Evolutionary conservation across 2,113 vertebrate genomes (phyloP), one percentile per base, ranked within the genome.

Genomic region (Trinectes maculatus): DNA sequence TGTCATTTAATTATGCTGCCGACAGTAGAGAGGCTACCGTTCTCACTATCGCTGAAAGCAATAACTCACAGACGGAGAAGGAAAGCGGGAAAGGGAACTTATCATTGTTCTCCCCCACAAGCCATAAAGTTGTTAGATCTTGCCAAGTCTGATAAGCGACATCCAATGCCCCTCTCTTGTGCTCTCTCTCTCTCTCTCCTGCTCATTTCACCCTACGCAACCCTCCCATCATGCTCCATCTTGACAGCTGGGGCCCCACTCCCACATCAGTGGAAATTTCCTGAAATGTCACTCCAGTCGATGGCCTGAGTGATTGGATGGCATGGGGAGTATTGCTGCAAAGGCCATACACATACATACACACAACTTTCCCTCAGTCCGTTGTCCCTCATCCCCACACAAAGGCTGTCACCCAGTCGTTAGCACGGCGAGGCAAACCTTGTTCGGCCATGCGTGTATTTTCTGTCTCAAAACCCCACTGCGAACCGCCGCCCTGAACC

Each of bases 221-320:
- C 43, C 65, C 56, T 42, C 71, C 80, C 77, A 56, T 39, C 15
- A 51, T 18, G 40, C 66, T 79, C 60, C n/a, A 4, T 47, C 74
- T 65, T 65, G 74, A 89, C 86, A 87, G 85, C 84, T 89, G 84
- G 64, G 82, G 73, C 80, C 79, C 49, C 34, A 39, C 68, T 77
- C 59, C 68, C 69, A 85, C 72, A 86, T 86, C 86, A 83, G 77
- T 83, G 80, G 83, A 87, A 79, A 87, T 90, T 79, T 90, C 70
- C 85, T 57, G 55, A 88, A 73, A 83, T 85, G 89, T 87, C 87
- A 89, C 84, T 87, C 79, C 59, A 61, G 67, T 72, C 24, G 72
- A 84, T 22, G 36, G 64, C 28, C 57, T 44, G 69, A 79, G 72
- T 67, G 78, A 79, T 62, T 77, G 77, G 52, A 66, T 55, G 42